Conservation (phyloP, 2,113 vertebrate genomes). For the Lasiurus borealis region DNA sequence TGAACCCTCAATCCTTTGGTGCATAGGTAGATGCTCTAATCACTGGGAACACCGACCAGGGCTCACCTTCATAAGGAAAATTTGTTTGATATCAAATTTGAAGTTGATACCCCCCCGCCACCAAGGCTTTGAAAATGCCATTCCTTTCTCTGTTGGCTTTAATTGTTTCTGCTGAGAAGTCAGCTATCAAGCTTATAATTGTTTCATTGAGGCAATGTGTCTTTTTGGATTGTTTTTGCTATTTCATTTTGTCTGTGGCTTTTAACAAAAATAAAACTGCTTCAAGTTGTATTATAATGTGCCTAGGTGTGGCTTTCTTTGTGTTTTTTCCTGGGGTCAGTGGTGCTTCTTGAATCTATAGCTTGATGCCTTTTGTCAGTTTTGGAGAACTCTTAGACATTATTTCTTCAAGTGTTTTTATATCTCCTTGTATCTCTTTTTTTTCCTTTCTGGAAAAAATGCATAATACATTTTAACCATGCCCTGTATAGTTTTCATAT, state of each 20-base stretch:
- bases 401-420: neutral
- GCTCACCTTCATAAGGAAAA: neutral
- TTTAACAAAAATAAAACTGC: neutral
- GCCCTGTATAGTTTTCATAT: neutral
- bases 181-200: neutral
- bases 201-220: neutral
- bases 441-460: neutral
- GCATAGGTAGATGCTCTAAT: too few species aligned
- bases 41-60: too few species aligned
- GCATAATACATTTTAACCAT: neutral
- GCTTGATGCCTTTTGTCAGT: neutral
- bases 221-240: neutral
- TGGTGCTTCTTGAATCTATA: neutral
- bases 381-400: neutral
- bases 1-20: too few species aligned
- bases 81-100: neutral
- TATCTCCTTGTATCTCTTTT: neutral
- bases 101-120: neutral
- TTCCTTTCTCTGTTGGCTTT: neutral
- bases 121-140: neutral
- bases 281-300: neutral
- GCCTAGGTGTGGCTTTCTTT: neutral
- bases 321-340: neutral
- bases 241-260: neutral
- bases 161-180: neutral